Evolutionary conservation across 1,140 invertebrate genomes (phyloP).

Genomic region (Drosophila kohkoa): DNA sequence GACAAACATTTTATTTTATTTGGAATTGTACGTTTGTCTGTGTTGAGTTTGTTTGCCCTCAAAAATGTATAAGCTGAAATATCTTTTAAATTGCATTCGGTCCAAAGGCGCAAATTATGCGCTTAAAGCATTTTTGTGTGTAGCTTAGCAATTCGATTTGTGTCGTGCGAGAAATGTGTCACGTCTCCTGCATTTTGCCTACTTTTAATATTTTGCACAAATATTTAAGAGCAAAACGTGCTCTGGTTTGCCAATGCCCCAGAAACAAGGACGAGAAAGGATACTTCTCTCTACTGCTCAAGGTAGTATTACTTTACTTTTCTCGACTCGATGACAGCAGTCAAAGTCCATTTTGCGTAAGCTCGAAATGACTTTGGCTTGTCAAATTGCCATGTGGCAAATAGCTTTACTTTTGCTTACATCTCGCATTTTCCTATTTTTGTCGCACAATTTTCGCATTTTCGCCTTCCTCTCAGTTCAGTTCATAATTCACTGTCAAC

Average conservation of each 20-base stretch:
- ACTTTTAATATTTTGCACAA: constrained; percentile 74
- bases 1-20: constrained; percentile 31
- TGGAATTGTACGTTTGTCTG: constrained; percentile 2
- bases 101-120: constrained; percentile 51
- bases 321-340: constrained; percentile 14
- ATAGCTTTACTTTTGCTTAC: constrained; percentile 37
- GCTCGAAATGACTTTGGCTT: constrained; percentile 26
- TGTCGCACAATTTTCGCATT: constrained; percentile 1
- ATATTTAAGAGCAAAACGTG: constrained; percentile 75
- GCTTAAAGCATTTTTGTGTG: constrained; percentile 30
- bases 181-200: constrained; percentile 61
- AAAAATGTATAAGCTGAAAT: constrained; percentile 45
- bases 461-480: constrained; percentile 46
- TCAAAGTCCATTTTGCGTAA: constrained; percentile 32
- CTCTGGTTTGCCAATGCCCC: constrained; percentile 41
- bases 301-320: constrained; percentile 1
- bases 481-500: constrained; percentile 80
- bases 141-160: constrained; percentile 50
- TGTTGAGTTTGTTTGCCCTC: not conserved
- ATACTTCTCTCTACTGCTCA: not conserved
- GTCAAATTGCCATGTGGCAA: constrained; percentile 27
- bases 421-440: constrained; percentile 39
- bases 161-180: constrained; percentile 56
- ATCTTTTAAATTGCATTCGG: constrained; percentile 73
- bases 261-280: not conserved